phyloP scores from a whole-genome alignment of 2,113 vertebrate genomes.

The Onychostruthus taczanowskii region DNA sequence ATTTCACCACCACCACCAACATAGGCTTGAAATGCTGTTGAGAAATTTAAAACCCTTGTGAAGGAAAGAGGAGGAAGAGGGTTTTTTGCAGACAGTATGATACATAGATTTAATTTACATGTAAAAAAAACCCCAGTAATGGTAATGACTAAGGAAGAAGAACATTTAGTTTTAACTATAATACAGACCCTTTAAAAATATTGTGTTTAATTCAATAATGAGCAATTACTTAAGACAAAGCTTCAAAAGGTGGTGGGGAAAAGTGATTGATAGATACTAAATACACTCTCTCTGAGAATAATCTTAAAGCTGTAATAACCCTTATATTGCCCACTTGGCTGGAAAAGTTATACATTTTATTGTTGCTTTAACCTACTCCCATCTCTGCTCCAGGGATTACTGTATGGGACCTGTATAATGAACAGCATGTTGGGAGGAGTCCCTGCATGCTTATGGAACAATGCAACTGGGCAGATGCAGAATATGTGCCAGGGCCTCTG shows the following conservation, averaged over 20 bases:
- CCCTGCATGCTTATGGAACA: fast-evolving
- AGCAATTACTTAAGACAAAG: neutral
- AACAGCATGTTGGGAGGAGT: neutral
- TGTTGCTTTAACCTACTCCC: neutral
- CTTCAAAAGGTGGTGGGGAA: neutral
- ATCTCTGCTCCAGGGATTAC: neutral
- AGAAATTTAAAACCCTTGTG: neutral
- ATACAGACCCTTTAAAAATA: neutral
- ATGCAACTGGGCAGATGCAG: neutral
- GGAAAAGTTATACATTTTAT: neutral
- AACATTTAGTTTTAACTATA: neutral
- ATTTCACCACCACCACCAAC: neutral
- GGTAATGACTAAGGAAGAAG: neutral
- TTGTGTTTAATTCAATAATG: neutral
- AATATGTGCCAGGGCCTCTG: neutral
- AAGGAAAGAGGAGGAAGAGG: neutral
- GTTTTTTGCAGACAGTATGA: neutral
- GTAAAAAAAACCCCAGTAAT: neutral
- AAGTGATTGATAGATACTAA: neutral
- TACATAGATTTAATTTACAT: neutral
- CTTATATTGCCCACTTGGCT: neutral
- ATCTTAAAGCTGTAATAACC: neutral
- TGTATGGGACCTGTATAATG: neutral
- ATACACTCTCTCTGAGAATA: neutral
- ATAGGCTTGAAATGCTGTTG: neutral